Conservation (phyloP, 2,888 invertebrate genomes). For the Urechis unicinctus region DNA sequence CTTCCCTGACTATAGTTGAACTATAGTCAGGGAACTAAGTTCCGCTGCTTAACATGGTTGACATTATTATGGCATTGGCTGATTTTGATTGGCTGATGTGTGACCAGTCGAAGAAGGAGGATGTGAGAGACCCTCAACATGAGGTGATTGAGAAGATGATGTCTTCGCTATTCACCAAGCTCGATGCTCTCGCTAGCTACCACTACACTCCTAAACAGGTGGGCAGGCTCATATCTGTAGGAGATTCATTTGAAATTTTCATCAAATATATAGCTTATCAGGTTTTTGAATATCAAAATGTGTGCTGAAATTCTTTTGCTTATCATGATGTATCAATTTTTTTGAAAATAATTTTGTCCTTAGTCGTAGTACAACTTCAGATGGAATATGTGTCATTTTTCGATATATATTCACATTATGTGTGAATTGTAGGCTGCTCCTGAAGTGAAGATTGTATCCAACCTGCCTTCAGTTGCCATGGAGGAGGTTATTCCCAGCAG, state of each 20-base stretch:
- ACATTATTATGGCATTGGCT: too few relatives aligned
- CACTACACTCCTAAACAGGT: conserved; percentile 85
- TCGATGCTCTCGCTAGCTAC: conserved; percentile 89
- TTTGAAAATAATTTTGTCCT: neutral
- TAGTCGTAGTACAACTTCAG: neutral
- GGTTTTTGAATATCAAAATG: too few relatives aligned
- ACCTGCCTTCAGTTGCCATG: conserved; percentile 82
- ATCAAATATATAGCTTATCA: too few relatives aligned
- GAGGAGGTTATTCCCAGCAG: conserved; percentile 92
- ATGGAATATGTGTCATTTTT: neutral
- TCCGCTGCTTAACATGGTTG: too few relatives aligned
- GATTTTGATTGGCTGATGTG: too few relatives aligned
- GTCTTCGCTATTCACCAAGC: conserved; percentile 70
- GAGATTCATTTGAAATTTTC: neutral
- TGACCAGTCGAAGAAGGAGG: too few relatives aligned
- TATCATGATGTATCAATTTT: too few relatives aligned
- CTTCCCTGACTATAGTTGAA: too few relatives aligned
- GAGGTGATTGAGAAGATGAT: conserved; percentile 70
- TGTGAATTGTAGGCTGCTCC: conserved; percentile 61
- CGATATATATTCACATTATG: neutral
- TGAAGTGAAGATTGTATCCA: conserved; percentile 83
- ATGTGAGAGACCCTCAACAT: conserved; percentile 60
- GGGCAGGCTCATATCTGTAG: conserved; percentile 26
- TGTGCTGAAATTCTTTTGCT: too few relatives aligned
- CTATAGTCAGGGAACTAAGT: too few relatives aligned